phyloP scores from a whole-genome alignment of 2,113 vertebrate genomes.

The Phocoena sinus region DNA sequence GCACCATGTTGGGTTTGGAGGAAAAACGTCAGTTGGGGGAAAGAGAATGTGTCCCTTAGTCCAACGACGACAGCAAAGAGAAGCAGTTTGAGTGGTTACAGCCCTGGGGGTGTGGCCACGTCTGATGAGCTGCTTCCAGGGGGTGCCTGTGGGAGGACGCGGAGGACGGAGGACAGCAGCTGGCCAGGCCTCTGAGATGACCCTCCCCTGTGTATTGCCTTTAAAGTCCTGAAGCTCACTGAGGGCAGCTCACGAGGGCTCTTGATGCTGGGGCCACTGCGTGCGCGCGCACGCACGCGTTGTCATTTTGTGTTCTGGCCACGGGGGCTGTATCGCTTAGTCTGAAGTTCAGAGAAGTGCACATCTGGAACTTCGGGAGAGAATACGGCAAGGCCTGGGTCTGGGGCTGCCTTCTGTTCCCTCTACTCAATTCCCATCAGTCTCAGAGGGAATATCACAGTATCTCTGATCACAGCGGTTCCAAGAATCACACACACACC shows the following conservation, averaged over 20 bases:
- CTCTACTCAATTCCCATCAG: background rate
- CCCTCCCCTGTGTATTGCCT: background rate
- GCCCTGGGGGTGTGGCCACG: background rate
- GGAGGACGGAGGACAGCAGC: rapidly evolving
- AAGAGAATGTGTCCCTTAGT: background rate
- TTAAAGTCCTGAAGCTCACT: background rate
- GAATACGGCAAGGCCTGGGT: background rate
- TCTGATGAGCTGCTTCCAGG: background rate
- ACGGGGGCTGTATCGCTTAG: background rate
- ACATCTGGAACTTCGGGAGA: background rate
- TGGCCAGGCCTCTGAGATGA: background rate
- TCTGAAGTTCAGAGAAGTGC: too few relatives aligned
- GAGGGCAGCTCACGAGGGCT: background rate
- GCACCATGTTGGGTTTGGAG: background rate
- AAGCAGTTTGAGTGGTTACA: background rate
- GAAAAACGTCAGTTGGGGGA: background rate
- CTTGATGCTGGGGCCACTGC: background rate
- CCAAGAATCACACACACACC: constrained; percentile 48
- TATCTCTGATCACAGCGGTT: background rate
- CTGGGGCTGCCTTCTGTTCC: background rate
- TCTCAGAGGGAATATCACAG: too few relatives aligned
- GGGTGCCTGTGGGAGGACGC: background rate
- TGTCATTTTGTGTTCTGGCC: background rate
- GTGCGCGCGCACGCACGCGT: rapidly evolving
- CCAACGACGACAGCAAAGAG: too few relatives aligned